Evolutionary conservation across 2,888 invertebrate species (phyloP).

Genomic region (Drosophila hawaiiensis): DNA sequence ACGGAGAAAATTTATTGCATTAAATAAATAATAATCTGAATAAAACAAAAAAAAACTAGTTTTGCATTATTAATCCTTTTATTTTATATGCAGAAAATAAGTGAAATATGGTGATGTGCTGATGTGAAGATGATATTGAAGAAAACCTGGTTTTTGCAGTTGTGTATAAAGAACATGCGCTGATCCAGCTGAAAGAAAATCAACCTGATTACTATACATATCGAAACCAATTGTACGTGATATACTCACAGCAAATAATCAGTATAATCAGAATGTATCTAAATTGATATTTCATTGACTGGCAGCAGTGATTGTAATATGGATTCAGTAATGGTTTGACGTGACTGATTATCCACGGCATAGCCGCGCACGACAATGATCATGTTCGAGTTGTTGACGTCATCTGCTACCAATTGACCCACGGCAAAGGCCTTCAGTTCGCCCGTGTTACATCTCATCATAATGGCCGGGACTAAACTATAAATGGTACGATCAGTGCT

Average conservation of each 20-base stretch:
- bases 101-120: no score
- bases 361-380: slow-evolving; percentile 2
- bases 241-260: not conserved
- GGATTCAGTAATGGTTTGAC: not conserved
- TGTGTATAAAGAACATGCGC: not conserved
- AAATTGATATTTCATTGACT: not conserved
- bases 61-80: not conserved
- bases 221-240: not conserved
- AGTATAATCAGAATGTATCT: not conserved
- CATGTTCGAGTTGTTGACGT: not conserved
- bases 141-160: not conserved
- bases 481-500: slow-evolving; percentile 11
- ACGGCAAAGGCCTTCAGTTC: slow-evolving; percentile 18
- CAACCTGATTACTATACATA: not conserved
- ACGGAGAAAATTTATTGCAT: slow-evolving; percentile 80
- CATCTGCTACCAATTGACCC: slow-evolving; percentile 20
- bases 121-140: not conserved
- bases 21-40: slow-evolving; percentile 79
- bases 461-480: slow-evolving; percentile 28
- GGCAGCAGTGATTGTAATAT: slow-evolving; percentile 13
- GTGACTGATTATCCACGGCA: not conserved
- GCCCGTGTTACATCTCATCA: slow-evolving; percentile 21
- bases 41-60: slow-evolving; percentile 6
- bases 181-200: not conserved
- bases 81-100: not conserved